Base-by-base conservation (phyloP, 2,113 vertebrate genomes). In the Meleagris gallopavo region DNA sequence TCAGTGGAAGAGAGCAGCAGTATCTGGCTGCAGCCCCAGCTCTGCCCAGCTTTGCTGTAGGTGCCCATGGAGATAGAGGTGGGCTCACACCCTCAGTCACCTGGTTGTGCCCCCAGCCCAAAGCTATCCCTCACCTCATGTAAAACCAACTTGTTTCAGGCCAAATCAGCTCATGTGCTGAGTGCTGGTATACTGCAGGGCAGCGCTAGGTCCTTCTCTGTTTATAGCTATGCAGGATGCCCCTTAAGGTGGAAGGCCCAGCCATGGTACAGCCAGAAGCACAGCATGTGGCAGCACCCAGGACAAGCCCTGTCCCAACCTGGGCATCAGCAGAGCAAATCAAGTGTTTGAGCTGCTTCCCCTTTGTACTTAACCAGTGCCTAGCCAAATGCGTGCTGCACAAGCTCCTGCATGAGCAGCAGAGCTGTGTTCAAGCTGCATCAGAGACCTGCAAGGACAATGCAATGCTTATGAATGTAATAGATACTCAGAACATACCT, bases 361-460 rank as follows among this genome's bases (percentile, higher is more conserved):
- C 29, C 55, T 48, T 61, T 45, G 11, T 2, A 21, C 41, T 20
- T 8, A 27, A 27, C 2, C 27, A 22, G 36, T 6, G 16, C 5
- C n/a, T 50, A 60, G 18, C 14, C n/a, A 48, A 54, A 60, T 10
- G 7, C 45, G 48, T 13, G 0, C 38, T 24, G 36, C 55, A 48
- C 45, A 27, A n/a, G 13, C 65, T n/a, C 30, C 65, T 24, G 20
- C 32, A 19, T 41, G 3, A 48, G 60, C 46, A 52, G 62, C 57
- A 55, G 70, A 29, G 34, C 45, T 61, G 45, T 32, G 30, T 57
- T 38, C 22, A 20, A 25, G 21, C 18, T 29, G 10, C 6, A 20
- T 10, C 29, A 34, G n/a, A 19, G 52, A 48, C 30, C 22, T 36
- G 21, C 0, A 0, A 36, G 41, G 41, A 25, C 13, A 36, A 45